These are phyloP conservation scores for Suricata suricatta DNA, from an alignment of 2,113 vertebrate genomes.

Conservation along the genomic window DNA sequence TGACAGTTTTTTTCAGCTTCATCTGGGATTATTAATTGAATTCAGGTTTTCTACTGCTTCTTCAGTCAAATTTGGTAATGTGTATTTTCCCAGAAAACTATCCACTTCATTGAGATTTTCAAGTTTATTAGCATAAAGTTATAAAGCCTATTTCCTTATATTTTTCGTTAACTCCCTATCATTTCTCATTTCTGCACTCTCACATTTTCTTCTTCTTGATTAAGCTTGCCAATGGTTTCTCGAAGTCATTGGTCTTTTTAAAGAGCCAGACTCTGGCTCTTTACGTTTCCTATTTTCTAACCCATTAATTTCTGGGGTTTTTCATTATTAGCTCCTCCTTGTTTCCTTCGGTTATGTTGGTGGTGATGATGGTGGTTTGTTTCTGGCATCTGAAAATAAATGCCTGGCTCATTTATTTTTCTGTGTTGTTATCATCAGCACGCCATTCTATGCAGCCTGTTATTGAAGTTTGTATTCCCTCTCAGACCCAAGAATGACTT, in stretches of 20 bases:
- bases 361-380: background rate
- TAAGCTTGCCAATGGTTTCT: slow-evolving; percentile 45
- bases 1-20: background rate
- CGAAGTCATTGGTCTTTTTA: slow-evolving; percentile 55
- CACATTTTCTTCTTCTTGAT: slow-evolving; percentile 56
- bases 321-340: slow-evolving; percentile 27
- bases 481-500: slow-evolving; percentile 1
- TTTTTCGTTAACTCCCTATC: slow-evolving; percentile 47
- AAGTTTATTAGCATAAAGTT: slow-evolving; percentile 56
- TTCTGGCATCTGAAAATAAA: slow-evolving; percentile 41
- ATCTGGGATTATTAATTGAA: background rate
- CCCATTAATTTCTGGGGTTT: slow-evolving; percentile 70
- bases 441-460: background rate
- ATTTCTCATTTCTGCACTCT: slow-evolving; percentile 41
- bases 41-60: background rate
- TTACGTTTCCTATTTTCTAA: slow-evolving; percentile 77
- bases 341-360: background rate
- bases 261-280: slow-evolving; percentile 36
- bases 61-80: background rate
- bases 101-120: slow-evolving; percentile 41
- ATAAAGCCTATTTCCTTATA: slow-evolving; percentile 29
- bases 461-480: background rate
- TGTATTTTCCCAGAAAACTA: slow-evolving; percentile 44
- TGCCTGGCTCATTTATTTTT: slow-evolving; percentile 57
- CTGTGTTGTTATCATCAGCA: slow-evolving; percentile 29